Conservation (phyloP, 53 echinoderm and acorn worm species). For the Paelopatides confundens region DNA sequence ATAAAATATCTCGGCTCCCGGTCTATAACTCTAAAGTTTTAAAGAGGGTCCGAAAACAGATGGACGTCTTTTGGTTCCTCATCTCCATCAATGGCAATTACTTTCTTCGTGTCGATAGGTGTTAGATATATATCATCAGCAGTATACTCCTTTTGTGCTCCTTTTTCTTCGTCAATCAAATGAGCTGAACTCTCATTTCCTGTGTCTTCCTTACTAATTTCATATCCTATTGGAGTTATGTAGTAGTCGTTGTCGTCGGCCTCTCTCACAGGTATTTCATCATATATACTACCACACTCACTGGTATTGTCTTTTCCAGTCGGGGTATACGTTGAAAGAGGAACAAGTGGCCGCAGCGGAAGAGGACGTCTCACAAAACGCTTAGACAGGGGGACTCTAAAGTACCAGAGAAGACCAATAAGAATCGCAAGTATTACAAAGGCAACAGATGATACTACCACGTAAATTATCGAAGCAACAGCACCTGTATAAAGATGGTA, state of each 20-base stretch:
- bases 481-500: neutral
- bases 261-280: neutral
- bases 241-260: neutral
- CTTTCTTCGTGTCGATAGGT: too few relatives aligned
- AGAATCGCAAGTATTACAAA: neutral
- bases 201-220: neutral
- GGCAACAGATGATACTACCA: neutral
- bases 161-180: neutral
- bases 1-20: too few relatives aligned
- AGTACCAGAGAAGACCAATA: neutral
- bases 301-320: neutral
- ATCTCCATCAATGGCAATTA: too few relatives aligned
- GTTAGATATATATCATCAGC: too few relatives aligned
- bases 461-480: neutral
- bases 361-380: neutral
- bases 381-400: neutral
- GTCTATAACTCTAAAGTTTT: too few relatives aligned
- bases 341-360: neutral
- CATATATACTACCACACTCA: neutral
- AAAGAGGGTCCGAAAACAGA: too few relatives aligned
- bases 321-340: neutral
- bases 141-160: neutral
- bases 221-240: neutral
- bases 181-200: neutral
- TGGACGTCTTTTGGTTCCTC: too few relatives aligned